Conservation (phyloP, 35 echinoderm and acorn worm genomes). For the Apostichopus japonicus region DNA sequence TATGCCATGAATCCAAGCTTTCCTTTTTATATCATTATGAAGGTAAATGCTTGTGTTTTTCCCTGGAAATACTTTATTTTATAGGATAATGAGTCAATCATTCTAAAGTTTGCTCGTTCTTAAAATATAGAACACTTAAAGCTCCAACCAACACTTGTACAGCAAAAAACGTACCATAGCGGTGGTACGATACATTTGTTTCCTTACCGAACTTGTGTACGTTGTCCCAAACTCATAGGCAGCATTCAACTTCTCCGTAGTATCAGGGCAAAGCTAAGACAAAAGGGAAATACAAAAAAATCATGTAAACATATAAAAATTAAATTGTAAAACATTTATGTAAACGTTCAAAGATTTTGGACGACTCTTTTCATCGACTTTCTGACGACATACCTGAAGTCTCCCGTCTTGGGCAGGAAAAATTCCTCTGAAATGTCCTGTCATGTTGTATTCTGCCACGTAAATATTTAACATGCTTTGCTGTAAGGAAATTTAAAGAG, state of each 20-base stretch:
- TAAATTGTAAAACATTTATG: too few relatives aligned
- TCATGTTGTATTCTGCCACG: slow-evolving; percentile 73
- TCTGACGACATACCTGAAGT: slow-evolving; percentile 74
- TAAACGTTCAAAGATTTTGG: too few relatives aligned
- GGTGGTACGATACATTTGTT: not conserved
- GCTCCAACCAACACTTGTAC: too few relatives aligned
- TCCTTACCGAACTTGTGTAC: slow-evolving; percentile 77
- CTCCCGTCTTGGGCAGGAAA: slow-evolving; percentile 56
- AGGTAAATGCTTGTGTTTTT: too few relatives aligned
- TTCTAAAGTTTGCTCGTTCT: too few relatives aligned
- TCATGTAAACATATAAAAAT: too few relatives aligned
- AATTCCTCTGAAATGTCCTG: slow-evolving; percentile 72
- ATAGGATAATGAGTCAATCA: too few relatives aligned
- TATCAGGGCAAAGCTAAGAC: slow-evolving; percentile 89
- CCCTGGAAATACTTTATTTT: too few relatives aligned
- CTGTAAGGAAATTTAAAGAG: slow-evolving; percentile 50
- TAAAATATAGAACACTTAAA: too few relatives aligned
- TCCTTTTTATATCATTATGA: too few relatives aligned
- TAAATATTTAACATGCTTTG: slow-evolving; percentile 69
- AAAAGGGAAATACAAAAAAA: not conserved
- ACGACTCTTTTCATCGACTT: not conserved
- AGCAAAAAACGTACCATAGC: too few relatives aligned
- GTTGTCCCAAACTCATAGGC: slow-evolving; percentile 88
- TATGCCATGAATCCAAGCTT: too few relatives aligned
- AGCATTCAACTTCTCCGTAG: slow-evolving; percentile 80